phyloP scores from a whole-genome alignment of 2,888 invertebrate species.

The Temnothorax ravouxi region DNA sequence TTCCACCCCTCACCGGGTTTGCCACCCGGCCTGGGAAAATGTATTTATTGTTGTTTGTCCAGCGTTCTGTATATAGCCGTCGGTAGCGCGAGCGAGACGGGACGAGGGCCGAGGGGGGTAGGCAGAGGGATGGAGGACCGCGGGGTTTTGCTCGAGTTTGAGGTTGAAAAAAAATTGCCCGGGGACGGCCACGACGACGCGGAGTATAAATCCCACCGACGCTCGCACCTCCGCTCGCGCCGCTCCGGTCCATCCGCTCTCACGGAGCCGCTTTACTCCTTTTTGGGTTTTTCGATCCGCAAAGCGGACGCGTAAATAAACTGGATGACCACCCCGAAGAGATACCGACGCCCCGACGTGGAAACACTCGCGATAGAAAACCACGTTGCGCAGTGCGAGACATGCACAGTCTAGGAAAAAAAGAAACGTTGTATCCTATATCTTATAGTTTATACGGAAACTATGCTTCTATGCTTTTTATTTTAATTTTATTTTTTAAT shows the following conservation, averaged over 20 bases:
- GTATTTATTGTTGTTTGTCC: slow-evolving; percentile 87
- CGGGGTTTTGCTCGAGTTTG: slow-evolving; percentile 72
- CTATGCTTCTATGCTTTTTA: not conserved
- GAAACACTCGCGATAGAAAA: slow-evolving; percentile 25
- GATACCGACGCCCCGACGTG: slow-evolving; percentile 28
- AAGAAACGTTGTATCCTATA: not conserved
- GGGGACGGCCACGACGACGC: slow-evolving; percentile 79
- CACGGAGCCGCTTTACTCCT: slow-evolving; percentile 61
- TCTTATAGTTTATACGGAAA: not conserved
- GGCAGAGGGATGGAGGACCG: slow-evolving; percentile 27
- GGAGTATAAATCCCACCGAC: slow-evolving; percentile 81
- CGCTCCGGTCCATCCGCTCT: slow-evolving; percentile 56
- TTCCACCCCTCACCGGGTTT: slow-evolving; percentile 78
- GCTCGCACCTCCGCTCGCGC: slow-evolving; percentile 68
- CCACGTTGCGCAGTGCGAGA: slow-evolving; percentile 8
- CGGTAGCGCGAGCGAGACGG: slow-evolving; percentile 62
- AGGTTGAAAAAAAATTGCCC: slow-evolving; percentile 82
- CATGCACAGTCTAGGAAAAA: not conserved
- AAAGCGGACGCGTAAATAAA: slow-evolving; percentile 65
- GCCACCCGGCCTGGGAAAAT: slow-evolving; percentile 83
- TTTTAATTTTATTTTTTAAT: not conserved
- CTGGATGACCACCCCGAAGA: slow-evolving; percentile 53
- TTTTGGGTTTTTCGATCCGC: slow-evolving; percentile 70
- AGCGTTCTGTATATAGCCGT: slow-evolving; percentile 80
- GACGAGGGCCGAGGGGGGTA: slow-evolving; percentile 50